These are phyloP conservation scores for Drosophila grimshawi DNA, from an alignment of 1,140 invertebrate species.

Conservation along the genomic window DNA sequence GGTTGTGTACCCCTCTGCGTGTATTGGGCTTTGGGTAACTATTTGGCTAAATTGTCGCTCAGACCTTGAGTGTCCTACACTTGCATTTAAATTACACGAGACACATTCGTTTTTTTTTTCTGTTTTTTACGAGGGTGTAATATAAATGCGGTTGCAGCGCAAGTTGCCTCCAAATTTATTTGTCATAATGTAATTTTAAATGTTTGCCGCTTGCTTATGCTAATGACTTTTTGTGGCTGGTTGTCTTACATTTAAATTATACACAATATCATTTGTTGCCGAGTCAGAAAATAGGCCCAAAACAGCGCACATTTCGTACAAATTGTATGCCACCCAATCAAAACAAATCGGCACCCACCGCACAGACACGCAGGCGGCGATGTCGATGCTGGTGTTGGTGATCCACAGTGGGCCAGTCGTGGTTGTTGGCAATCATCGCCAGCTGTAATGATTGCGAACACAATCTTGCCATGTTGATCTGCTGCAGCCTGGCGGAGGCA, in stretches of 20 bases:
- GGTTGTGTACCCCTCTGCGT: background rate
- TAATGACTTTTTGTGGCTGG: conserved; percentile 36
- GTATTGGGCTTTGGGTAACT: conserved; percentile 17
- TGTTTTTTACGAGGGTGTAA: conserved; percentile 62
- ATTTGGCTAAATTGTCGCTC: conserved; percentile 57
- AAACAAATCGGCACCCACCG: conserved; percentile 61
- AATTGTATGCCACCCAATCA: conserved; percentile 58
- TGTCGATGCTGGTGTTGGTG: conserved; percentile 41
- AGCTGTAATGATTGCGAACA: conserved; percentile 82
- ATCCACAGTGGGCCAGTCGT: conserved; percentile 70
- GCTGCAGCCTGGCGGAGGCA: background rate
- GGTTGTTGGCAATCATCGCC: conserved; percentile 63
- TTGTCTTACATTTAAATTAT: conserved; percentile 49
- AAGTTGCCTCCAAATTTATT: conserved; percentile 44
- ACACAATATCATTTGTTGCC: conserved; percentile 25
- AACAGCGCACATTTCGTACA: conserved; percentile 25
- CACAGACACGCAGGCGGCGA: conserved; percentile 22
- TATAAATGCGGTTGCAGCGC: background rate
- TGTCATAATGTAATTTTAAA: conserved; percentile 71
- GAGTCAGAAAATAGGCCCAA: background rate
- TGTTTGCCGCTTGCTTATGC: conserved; percentile 34
- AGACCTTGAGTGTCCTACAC: conserved; percentile 62
- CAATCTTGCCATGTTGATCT: conserved; percentile 82
- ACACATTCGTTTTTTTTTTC: conserved; percentile 16
- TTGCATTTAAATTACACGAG: conserved; percentile 57